Percentiles rank a stretch among this genome's conserved stretches.
Conservation (phyloP, 2,888 invertebrate species). For the Lepidochrysops patricia region DNA sequence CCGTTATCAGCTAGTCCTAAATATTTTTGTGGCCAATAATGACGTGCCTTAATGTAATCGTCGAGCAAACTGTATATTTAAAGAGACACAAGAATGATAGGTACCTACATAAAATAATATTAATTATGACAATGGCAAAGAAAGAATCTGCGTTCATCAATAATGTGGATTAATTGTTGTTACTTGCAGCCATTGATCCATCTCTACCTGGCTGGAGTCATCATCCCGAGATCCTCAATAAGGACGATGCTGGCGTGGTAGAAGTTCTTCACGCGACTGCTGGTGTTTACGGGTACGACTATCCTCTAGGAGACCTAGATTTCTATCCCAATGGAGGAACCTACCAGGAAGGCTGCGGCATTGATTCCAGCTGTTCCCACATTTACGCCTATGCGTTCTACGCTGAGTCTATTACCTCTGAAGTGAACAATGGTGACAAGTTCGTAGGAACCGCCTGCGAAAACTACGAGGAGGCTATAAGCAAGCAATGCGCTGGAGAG, state of each 20-base stretch:
- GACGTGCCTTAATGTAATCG: too few species aligned
- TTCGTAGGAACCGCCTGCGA: conserved; percentile 55
- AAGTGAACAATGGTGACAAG: conserved; percentile 27
- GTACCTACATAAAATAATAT: too few species aligned
- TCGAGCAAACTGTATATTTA: too few species aligned
- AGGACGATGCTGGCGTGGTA: conserved; percentile 46
- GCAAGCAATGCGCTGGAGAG: conserved; percentile 38
- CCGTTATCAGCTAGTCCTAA: too few species aligned
- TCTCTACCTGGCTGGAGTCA: conserved; percentile 58
- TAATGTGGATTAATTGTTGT: background rate
- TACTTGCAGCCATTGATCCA: conserved; percentile 55
- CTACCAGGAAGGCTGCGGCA: conserved; percentile 45
- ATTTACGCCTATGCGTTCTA: conserved; percentile 43
- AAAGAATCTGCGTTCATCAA: too few species aligned
- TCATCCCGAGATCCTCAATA: conserved; percentile 41
- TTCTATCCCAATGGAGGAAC: conserved; percentile 61
- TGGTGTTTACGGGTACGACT: conserved; percentile 49
- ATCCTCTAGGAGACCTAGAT: conserved; percentile 52
- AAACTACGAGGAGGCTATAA: conserved; percentile 37
- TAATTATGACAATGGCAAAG: too few species aligned
- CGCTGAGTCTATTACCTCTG: conserved; percentile 47
- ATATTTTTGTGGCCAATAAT: too few species aligned
- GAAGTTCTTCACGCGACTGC: conserved; percentile 58
- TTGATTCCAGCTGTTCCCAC: conserved; percentile 42
- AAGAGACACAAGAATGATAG: too few species aligned